Base-by-base conservation (phyloP, 2,888 invertebrate genomes). In the Julus scandinavius region DNA sequence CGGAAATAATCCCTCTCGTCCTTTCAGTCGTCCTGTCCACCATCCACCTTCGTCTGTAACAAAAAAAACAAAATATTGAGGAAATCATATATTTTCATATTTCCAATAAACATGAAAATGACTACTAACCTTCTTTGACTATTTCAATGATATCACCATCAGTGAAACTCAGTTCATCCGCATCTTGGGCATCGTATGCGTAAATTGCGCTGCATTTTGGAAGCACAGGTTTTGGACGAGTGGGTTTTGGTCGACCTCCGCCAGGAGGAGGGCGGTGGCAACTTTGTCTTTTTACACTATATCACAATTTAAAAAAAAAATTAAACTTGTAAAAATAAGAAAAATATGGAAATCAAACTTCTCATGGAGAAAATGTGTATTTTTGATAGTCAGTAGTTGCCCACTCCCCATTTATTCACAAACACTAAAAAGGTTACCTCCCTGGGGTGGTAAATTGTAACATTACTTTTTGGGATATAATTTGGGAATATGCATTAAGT, bases 11-110 rank as follows among this genome's bases (percentile, higher is more conserved):
- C 95, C 95, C 89, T 94, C 93, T 90, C 93, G 93, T 5, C 94
- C 94, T 88, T 93, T 92, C 38, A 94, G 90, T 90, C 93, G 93
- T 80, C 95, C 95, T 83, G 93, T 93, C 95, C 95, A 95, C 95
- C 95, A 95, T n/a, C 95, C 95, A 29, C 94, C 93, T 50, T 94
- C 93, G 91, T 95, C 95, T 95, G 92, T 87, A 92, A 91, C 29
- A 58, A 89, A 87, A 49, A 89, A 7, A 88, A 87, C 90, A 87
- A 88, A 58, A 13, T 40, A 87, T 40, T 83, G 5, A 40, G 5
- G 1, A 83, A 15, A n/a, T 11, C 15, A 20, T 15, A n/a, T 29
- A n/a, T 40, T 72, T n/a, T 20, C 72, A 5, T 6, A 7, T 45
- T 45, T 1, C 0, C 5, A 45, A 45, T 7, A 45, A 7, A 7